Base-by-base conservation (phyloP, 2,888 invertebrate genomes). In the Coenonympha arcania region DNA sequence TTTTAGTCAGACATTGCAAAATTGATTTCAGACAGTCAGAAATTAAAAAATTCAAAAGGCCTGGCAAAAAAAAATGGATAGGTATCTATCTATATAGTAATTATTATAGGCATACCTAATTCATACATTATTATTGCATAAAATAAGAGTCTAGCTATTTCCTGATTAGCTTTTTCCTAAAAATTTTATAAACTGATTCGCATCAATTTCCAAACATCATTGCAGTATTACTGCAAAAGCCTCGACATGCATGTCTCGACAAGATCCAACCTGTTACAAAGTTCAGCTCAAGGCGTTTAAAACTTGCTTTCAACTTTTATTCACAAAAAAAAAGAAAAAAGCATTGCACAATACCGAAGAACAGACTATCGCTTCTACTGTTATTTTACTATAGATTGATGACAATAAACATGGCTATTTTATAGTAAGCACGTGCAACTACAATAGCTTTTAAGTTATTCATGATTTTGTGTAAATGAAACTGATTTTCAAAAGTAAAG, bases 231-330 rank as follows among this genome's bases (percentile, higher is more conserved):
- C 45, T 24, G 24, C 9, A 58, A 60, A 57, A 58, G 47, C 41
- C 19, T 42, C 33, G 41, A 48, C 33, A 42, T n/a, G 30, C 57
- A 36, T 19, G 56, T 56, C 28, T 20, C 39, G 59, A 73, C 82
- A 73, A 62, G 81, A 79, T 63, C 5, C 68, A 77, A 81, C 83
- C 76, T 83, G 83, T 76, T 62, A 43, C 60, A 54, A 63, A 65
- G 59, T 56, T 52, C 51, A 57, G 54, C 60, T 59, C 56, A 47
- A 50, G 49, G 71, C 79, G 71, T 62, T 77, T 76, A 61, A 51
- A 64, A 76, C 79, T 61, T 60, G 80, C 52, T 48, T 48, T 33
- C 28, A 48, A 48, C 16, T 41, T 51, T 44, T 46, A 50, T 37
- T 50, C 51, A 62, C 57, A 60, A 56, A 62, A 63, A 52, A 56